Percentiles rank a stretch among this genome's conserved stretches.
Conservation (phyloP, 2,888 invertebrate genomes). For the Caenorhabditis angaria region DNA sequence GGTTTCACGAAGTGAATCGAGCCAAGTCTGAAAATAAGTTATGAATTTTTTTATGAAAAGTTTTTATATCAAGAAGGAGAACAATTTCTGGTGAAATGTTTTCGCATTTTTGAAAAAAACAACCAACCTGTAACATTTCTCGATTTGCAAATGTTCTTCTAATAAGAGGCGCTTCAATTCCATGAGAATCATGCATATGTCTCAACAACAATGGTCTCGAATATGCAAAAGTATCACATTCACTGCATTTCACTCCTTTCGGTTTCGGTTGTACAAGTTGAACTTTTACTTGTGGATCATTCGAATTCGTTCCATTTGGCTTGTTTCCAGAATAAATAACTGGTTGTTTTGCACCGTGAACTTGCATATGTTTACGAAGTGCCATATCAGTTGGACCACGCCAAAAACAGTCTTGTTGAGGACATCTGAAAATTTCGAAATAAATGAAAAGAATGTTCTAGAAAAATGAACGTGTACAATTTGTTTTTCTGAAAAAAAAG, state of each 20-base stretch:
- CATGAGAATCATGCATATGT: slow-evolving; percentile 54
- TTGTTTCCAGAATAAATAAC: slow-evolving; percentile 11
- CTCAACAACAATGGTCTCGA: slow-evolving; percentile 51
- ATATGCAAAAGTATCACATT: slow-evolving; percentile 54
- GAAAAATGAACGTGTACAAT: no score
- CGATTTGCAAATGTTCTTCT: slow-evolving; percentile 47
- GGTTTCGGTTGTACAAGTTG: slow-evolving; percentile 41
- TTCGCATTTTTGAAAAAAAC: neutral
- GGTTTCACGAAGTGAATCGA: slow-evolving; percentile 48
- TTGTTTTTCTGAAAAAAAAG: no score
- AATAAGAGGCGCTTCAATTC: slow-evolving; percentile 53
- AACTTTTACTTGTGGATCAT: slow-evolving; percentile 25
- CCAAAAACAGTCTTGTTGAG: slow-evolving; percentile 51
- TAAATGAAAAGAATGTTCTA: neutral
- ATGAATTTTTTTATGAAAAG: neutral
- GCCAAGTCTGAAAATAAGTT: slow-evolving; percentile 36
- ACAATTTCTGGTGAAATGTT: neutral
- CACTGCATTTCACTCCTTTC: slow-evolving; percentile 51
- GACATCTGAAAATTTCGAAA: slow-evolving; percentile 39
- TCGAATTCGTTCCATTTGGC: neutral
- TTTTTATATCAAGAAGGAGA: neutral
- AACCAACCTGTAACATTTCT: slow-evolving; percentile 42
- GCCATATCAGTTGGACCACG: slow-evolving; percentile 41
- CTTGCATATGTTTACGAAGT: slow-evolving; percentile 41
- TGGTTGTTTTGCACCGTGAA: slow-evolving; percentile 32